Evolutionary conservation across 1,140 invertebrate genomes (phyloP), one percentile per base, ranked within the genome.

Genomic region (Oryctes rhinoceros): DNA sequence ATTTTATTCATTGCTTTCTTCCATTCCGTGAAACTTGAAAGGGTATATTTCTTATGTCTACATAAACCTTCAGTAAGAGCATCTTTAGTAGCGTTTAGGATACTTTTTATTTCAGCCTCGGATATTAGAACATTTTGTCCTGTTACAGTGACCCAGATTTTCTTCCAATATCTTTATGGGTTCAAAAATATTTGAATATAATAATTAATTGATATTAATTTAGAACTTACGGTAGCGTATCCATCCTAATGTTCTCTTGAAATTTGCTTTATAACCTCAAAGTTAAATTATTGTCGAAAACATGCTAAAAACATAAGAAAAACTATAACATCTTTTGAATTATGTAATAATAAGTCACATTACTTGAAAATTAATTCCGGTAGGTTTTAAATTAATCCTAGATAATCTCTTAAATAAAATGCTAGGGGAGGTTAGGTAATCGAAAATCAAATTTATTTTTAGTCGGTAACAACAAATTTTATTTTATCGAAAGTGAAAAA

Each of bases 121-220:
- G 35, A 18, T 44, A 76, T 48, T 13, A 39, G 35, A 9, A 44
- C 44, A 76, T 18, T 76, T 20, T 20, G 74, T 4, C 74, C 74
- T 44, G 37, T 76, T 44, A 76, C 44, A 20, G 9, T 76, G 11
- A 2, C 5, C 74, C 74, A 76, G 15, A 76, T 76, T 20, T 44
- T 76, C 11, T 48, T 76, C 74, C 74, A 76, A 48, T 44, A 76
- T 4, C 74, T 76, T 30, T 30, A 30, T 30, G 24, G 24, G 20
- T 3, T 7, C 24, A 15, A 24, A 74, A 9, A 3, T 20, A 35
- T 24, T 35, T 15, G 35, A 74, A 24, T 74, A 7, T 10, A 6
- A 15, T 74, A 35, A 24, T 74, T 24, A 15, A 24, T 6, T 74
- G 6, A 20, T 74, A 5, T 74, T 35, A 35, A 24, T 35, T 35